Evolutionary conservation across 2,797 vertebrate species (phyloP), one percentile per base, ranked within the genome.

Genomic region (Hippocampus kuda): DNA sequence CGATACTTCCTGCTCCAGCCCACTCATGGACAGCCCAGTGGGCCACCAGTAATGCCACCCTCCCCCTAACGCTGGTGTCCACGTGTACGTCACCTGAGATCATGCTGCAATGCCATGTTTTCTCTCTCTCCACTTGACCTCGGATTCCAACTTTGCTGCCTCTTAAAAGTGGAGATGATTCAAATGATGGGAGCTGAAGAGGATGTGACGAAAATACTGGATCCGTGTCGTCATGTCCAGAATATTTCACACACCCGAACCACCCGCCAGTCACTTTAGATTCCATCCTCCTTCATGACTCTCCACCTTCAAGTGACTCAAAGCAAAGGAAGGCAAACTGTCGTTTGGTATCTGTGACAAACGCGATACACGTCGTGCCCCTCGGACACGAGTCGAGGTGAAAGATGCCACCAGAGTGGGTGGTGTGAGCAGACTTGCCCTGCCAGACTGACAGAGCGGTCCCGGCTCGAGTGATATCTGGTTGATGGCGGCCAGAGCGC

Each of bases 1-100:
- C 51, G 85, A 87, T 59, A 78, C 88, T 68, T 90, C 84, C 77
- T 83, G 88, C 78, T 90, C 92, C 0, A 91, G 90, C 77, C 89
- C 90, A 0, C 85, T 95, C 71, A 87, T 93, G 82, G 94, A 94
- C 85, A 91, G 84, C 77, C 89, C 91, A 62, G 83, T 87, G 76
- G 88, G 84, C 75, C 93, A 93, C 86, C 92, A 94, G 83, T 95
- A 92, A 94, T 69, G 44, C 61, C 70, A 74, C 44, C 57, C 4
- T 51, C 34, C 60, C 70, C 41, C 11, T n/a, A 64, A 49, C 68
- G 74, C 82, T 80, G 75, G 81, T 78, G 65, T 77, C 71, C 65
- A 75, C 27, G 49, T 78, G 73, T 82, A 78, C 76, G 76, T 75
- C 76, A 71, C 81, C 79, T 78, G 79, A 69, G 77, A 83, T 78